Percentiles rank a stretch among this genome's conserved stretches.
Evolutionary conservation across 2,113 vertebrate species (phyloP).

Genomic region (Odobenus rosmarus): DNA sequence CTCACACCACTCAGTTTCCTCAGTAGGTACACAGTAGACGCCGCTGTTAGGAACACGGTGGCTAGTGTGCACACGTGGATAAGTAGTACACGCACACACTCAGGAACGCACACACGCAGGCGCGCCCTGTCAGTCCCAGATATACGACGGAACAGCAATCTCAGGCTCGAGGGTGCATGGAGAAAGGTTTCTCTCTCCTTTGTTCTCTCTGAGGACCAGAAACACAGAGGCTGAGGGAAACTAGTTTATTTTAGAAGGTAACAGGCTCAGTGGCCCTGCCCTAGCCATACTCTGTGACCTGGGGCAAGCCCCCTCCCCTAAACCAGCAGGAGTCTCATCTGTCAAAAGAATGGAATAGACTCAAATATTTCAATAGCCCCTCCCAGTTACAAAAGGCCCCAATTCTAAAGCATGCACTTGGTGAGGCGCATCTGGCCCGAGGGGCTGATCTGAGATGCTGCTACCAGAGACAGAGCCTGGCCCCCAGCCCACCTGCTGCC

Average conservation of each 20-base stretch:
- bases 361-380: background rate
- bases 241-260: background rate
- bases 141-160: fast-evolving
- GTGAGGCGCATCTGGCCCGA: background rate
- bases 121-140: background rate
- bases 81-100: background rate
- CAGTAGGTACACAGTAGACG: background rate
- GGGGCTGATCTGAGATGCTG: background rate
- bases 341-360: background rate
- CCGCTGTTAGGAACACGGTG: background rate
- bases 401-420: background rate
- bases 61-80: background rate
- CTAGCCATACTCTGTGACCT: background rate
- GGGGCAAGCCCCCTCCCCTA: background rate
- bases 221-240: background rate
- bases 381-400: background rate
- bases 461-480: background rate
- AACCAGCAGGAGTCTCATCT: background rate
- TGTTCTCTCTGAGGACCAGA: background rate
- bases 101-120: fast-evolving
- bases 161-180: background rate
- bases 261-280: background rate
- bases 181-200: background rate
- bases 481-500: background rate
- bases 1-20: background rate